phyloP scores from a whole-genome alignment of 2,888 invertebrate species.

The Acholoe squamosa region DNA sequence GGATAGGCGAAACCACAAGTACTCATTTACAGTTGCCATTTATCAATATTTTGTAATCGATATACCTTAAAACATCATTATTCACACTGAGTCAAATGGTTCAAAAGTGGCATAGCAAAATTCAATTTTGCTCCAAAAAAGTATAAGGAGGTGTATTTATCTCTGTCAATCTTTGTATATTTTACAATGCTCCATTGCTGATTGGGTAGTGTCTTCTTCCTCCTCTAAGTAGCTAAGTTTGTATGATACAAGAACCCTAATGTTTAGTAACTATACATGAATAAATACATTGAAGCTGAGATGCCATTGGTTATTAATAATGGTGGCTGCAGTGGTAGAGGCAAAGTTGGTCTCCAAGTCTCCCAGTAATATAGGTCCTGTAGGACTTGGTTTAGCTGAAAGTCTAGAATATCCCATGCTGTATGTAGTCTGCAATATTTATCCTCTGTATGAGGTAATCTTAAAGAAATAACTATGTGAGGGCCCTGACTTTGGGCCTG shows the following conservation, averaged over 20 bases:
- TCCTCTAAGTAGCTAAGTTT: neutral
- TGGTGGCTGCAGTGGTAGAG: neutral
- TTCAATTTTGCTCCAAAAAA: neutral
- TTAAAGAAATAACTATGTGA: too few species aligned
- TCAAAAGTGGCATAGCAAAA: too few species aligned
- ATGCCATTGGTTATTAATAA: neutral
- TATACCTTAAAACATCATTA: too few species aligned
- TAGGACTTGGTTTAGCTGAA: slow-evolving; percentile 41
- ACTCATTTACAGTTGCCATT: too few species aligned
- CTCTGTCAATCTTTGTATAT: neutral
- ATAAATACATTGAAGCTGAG: neutral
- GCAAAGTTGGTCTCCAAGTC: neutral
- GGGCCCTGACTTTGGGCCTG: too few species aligned
- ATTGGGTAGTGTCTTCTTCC: neutral
- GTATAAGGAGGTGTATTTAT: neutral
- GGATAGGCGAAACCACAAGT: too few species aligned
- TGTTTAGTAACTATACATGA: neutral
- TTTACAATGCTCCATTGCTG: neutral
- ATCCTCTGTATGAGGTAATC: neutral
- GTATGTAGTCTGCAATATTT: neutral
- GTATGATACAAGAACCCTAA: neutral
- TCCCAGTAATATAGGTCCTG: slow-evolving; percentile 30
- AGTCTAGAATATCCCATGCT: slow-evolving; percentile 2
- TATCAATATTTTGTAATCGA: too few species aligned
- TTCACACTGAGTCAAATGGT: too few species aligned